These are phyloP conservation scores for Colletes gigas DNA, from an alignment of 1,140 invertebrate genomes.

Conservation along the genomic window DNA sequence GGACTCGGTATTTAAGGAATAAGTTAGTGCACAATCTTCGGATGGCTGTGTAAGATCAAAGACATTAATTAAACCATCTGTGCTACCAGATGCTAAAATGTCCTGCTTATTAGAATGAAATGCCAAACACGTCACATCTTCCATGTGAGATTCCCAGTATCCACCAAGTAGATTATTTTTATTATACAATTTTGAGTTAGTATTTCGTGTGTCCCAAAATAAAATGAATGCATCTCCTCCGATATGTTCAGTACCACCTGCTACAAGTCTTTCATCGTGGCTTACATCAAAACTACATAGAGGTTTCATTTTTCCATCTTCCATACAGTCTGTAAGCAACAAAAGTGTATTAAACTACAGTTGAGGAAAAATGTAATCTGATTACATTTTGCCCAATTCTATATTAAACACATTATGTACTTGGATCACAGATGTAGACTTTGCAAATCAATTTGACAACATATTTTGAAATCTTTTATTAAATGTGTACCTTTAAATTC, in stretches of 20 bases:
- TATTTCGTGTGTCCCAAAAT: conserved; percentile 89
- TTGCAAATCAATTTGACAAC: conserved; percentile 53
- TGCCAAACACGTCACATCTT: conserved; percentile 90
- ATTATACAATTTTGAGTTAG: conserved; percentile 68
- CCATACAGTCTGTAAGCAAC: conserved; percentile 76
- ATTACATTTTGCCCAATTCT: too few relatives aligned
- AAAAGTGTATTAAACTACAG: not conserved
- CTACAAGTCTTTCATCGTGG: conserved; percentile 86
- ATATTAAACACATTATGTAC: not conserved
- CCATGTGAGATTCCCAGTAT: conserved; percentile 92
- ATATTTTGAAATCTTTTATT: not conserved
- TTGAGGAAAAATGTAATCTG: too few relatives aligned
- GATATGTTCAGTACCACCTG: conserved; percentile 88
- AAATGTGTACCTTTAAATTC: conserved; percentile 82
- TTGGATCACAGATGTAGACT: conserved; percentile 26
- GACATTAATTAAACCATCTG: conserved; percentile 93
- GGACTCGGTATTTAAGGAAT: conserved; percentile 91
- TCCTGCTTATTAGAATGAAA: conserved; percentile 89
- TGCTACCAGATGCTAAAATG: conserved; percentile 87
- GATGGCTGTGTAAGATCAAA: conserved; percentile 88
- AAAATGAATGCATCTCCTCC: conserved; percentile 88
- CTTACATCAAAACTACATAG: conserved; percentile 90
- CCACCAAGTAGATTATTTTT: conserved; percentile 87
- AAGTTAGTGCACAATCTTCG: conserved; percentile 91
- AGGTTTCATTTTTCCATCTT: conserved; percentile 80